phyloP scores from a whole-genome alignment of 2,797 vertebrate species.

The Oophaga sylvatica region DNA sequence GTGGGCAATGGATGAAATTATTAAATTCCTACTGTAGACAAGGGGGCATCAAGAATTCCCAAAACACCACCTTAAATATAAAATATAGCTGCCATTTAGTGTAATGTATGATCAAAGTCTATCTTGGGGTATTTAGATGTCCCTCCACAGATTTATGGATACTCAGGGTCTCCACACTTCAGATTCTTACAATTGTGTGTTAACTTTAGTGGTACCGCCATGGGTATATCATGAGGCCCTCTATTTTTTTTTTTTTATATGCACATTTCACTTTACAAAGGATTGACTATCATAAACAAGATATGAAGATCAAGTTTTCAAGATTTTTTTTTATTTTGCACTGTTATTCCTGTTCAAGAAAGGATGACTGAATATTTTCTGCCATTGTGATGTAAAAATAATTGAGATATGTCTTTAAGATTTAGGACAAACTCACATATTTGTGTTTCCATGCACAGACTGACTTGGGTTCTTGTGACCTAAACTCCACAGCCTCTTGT shows the following conservation, averaged over 20 bases:
- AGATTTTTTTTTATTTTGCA: no score
- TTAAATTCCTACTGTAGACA: no score
- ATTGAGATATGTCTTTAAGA: background rate
- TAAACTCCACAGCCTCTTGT: no score
- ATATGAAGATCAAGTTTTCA: background rate
- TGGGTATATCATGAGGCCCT: background rate
- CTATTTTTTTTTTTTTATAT: background rate
- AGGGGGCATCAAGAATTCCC: no score
- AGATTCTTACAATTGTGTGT: background rate
- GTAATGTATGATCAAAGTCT: background rate
- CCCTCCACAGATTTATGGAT: background rate
- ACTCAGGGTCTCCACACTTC: background rate
- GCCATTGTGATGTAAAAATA: background rate
- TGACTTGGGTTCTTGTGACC: no score
- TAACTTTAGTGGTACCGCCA: background rate
- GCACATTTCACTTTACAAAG: no score
- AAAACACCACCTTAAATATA: no score
- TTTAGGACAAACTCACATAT: no score
- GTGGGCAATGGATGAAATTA: background rate
- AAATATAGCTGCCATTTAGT: background rate
- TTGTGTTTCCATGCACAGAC: no score
- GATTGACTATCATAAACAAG: background rate
- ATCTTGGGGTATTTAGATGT: background rate
- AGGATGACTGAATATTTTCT: no score
- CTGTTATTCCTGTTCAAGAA: no score